Evolutionary conservation across 2,113 vertebrate genomes (phyloP).

Genomic region (Nerophis ophidion): DNA sequence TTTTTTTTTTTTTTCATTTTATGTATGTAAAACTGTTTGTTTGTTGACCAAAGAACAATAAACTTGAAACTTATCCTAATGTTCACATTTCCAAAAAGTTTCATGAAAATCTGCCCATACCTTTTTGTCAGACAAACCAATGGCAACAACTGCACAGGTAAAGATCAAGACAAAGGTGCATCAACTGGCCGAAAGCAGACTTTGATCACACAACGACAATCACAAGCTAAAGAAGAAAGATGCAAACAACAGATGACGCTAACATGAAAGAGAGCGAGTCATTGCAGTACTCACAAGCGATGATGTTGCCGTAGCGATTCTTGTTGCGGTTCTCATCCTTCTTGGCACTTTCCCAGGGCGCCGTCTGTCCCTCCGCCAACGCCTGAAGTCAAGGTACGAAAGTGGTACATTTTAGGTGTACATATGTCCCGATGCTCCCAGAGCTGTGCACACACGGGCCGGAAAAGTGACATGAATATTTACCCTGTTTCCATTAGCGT

Average conservation of each 20-base stretch:
- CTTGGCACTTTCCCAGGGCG: conserved; percentile 95
- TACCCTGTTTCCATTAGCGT: no score
- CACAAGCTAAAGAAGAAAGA: neutral
- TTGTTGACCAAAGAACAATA: no score
- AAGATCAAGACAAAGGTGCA: no score
- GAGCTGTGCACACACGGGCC: conserved; percentile 15
- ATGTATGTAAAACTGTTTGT: no score
- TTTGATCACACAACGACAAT: no score
- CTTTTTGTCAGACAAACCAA: no score
- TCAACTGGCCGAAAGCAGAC: no score
- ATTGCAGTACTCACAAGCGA: conserved; percentile 88
- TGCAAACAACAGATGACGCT: neutral
- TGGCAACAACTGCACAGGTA: no score
- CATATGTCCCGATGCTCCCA: conserved; percentile 27
- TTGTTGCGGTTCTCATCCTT: conserved; percentile 97
- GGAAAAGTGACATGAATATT: conserved; percentile 35
- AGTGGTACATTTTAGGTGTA: conserved; percentile 20
- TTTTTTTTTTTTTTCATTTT: no score
- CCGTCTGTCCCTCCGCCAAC: conserved; percentile 90
- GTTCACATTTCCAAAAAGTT: no score
- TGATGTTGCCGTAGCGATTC: conserved; percentile 98
- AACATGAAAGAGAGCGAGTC: neutral
- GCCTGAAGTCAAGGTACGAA: conserved; percentile 68
- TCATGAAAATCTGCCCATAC: no score
- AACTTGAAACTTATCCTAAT: no score